These are phyloP conservation scores for Hemistola chrysoprasaria DNA, from an alignment of 2,888 invertebrate genomes.

Conservation along the genomic window DNA sequence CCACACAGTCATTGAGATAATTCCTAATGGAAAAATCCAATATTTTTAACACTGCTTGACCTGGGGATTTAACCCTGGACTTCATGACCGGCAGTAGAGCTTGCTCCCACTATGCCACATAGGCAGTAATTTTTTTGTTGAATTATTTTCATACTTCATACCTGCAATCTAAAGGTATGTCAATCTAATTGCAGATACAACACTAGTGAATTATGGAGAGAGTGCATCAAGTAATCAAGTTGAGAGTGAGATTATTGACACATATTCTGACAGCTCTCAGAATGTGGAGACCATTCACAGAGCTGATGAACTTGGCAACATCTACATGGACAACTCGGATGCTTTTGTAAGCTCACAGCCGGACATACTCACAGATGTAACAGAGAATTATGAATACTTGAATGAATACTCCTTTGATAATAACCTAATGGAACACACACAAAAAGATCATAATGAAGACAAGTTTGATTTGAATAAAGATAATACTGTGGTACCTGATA, in stretches of 20 bases:
- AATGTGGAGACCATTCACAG: constrained; percentile 62
- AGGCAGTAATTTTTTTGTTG: too few species aligned
- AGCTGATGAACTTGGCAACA: constrained; percentile 70
- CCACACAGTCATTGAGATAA: too few species aligned
- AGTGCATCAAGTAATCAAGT: constrained; percentile 44
- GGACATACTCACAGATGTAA: constrained; percentile 52
- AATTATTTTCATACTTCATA: too few species aligned
- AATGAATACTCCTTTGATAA: constrained; percentile 68
- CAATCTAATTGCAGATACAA: constrained; percentile 58
- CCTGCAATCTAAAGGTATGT: too few species aligned
- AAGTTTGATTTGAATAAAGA: constrained; percentile 44
- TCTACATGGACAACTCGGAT: constrained; percentile 65
- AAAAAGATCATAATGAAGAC: constrained; percentile 41
- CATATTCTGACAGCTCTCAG: constrained; percentile 61
- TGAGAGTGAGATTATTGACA: constrained; percentile 59
- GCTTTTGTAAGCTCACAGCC: constrained; percentile 55
- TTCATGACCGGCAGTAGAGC: too few species aligned
- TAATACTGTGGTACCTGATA: constrained; percentile 43
- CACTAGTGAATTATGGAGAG: constrained; percentile 70
- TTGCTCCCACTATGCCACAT: too few species aligned
- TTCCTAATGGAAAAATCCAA: too few species aligned
- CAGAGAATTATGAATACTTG: constrained; percentile 67
- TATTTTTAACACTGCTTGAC: too few species aligned
- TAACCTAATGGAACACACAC: constrained; percentile 42
- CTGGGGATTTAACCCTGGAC: too few species aligned